phyloP scores from a whole-genome alignment of 2,113 vertebrate species.

The Python bivittatus region DNA sequence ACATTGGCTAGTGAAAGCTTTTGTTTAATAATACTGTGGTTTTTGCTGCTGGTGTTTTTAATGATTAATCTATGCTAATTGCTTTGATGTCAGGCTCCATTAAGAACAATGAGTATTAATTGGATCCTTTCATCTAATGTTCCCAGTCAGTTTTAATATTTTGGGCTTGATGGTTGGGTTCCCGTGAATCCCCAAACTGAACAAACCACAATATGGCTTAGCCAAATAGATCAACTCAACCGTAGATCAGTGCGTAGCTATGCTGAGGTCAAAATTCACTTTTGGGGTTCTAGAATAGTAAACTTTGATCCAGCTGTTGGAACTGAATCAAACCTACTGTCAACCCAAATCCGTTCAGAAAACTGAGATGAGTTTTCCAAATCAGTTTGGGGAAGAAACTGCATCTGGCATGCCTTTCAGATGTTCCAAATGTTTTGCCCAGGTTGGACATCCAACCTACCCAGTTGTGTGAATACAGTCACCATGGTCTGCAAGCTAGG shows the following conservation, averaged over 20 bases:
- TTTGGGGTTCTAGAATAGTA: no score
- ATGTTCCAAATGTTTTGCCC: neutral
- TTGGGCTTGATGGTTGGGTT: neutral
- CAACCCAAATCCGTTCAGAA: no score
- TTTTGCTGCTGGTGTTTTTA: neutral
- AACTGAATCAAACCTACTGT: no score
- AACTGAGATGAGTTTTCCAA: no score
- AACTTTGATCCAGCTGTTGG: no score
- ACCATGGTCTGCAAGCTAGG: neutral
- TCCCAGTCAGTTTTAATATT: neutral
- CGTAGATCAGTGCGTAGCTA: no score
- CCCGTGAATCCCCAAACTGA: no score
- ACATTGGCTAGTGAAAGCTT: neutral
- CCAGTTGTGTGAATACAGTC: neutral
- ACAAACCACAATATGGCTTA: no score
- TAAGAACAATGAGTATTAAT: neutral
- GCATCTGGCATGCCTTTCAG: neutral
- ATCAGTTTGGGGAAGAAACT: no score
- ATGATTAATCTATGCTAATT: neutral
- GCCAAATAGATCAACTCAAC: no score
- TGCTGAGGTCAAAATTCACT: no score
- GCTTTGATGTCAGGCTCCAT: neutral
- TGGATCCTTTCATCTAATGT: neutral
- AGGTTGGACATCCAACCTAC: neutral
- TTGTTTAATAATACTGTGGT: neutral